Base-by-base conservation (phyloP, 2,888 invertebrate species). In the Anaspis maculata region DNA sequence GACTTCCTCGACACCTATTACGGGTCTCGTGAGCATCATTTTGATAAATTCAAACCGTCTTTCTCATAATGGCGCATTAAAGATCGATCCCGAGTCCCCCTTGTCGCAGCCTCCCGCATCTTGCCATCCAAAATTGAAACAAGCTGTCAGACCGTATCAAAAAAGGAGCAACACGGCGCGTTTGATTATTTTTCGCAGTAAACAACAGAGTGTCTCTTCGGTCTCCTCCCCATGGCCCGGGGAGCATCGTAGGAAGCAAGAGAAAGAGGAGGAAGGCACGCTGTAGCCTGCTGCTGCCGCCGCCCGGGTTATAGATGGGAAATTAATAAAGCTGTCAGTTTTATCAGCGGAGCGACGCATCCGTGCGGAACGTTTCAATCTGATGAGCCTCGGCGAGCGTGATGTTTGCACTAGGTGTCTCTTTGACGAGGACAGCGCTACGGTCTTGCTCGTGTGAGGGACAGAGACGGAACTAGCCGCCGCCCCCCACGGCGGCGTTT, bases 271-370 rank as follows among this genome's bases (percentile, higher is more conserved):
- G 42, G 48, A 45, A n/a, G n/a, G n/a, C n/a, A n/a, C n/a, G n/a
- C n/a, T n/a, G n/a, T n/a, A n/a, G 21, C 6, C 21, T 7, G 6
- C 21, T 7, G 21, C 21, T 7, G 21, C 9, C 9, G n/a, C n/a
- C n/a, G n/a, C n/a, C n/a, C n/a, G 38, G 44, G 41, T 47, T 48
- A 49, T 65, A 64, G 68, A 72, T 70, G 72, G 70, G 71, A 77
- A 79, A 79, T 79, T 79, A 79, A 79, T 79, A 79, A 78, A 78
- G 76, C 76, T 77, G 79, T 78, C 78, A 77, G 75, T 77, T 31
- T 19, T 74, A 72, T 73, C 71, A 69, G 69, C 63, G 64, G 16
- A 37, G 45, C 45, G 51, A 49, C 46, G 54, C 59, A 56, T 50
- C 55, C 51, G 52, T 50, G 63, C 62, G 63, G 64, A 69, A 68